Conservation (phyloP, 2,797 vertebrate genomes). For the Holocentrus rufus region DNA sequence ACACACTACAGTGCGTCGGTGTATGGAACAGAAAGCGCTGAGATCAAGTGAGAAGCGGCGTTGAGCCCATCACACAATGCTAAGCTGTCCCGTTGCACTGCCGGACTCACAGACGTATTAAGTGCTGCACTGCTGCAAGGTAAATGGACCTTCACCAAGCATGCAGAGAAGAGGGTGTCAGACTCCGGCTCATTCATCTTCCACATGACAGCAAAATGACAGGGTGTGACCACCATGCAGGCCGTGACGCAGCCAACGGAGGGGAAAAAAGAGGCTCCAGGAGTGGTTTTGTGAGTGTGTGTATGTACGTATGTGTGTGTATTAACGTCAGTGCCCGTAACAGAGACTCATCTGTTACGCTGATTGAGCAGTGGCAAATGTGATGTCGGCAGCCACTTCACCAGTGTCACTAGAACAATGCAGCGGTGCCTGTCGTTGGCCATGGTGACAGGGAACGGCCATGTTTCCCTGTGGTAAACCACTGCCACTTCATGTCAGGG, state of each 20-base stretch:
- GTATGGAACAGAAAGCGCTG: constrained; percentile 35
- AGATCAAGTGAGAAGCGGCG: constrained; percentile 28
- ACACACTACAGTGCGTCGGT: constrained; percentile 16
- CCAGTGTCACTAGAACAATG: constrained; percentile 40
- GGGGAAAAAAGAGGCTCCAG: background rate
- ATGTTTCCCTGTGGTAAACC: constrained; percentile 51
- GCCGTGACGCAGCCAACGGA: constrained; percentile 10
- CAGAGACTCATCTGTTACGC: constrained; percentile 49
- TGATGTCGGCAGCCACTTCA: constrained; percentile 23
- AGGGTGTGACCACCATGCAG: constrained; percentile 16
- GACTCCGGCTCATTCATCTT: constrained; percentile 45
- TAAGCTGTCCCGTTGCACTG: constrained; percentile 32
- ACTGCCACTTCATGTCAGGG: constrained; percentile 50
- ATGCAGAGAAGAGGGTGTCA: constrained; percentile 17
- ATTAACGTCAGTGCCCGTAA: constrained; percentile 17
- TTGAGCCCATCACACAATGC: constrained; percentile 17
- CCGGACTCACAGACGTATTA: constrained; percentile 1
- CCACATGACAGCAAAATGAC: constrained; percentile 27
- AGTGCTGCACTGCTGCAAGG: constrained; percentile 40
- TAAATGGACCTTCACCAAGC: constrained; percentile 35
- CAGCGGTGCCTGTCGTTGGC: constrained; percentile 29
- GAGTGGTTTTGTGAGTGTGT: background rate
- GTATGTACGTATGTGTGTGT: background rate
- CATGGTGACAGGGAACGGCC: constrained; percentile 38
- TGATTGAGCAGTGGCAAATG: constrained; percentile 61